Evolutionary conservation across 1,140 invertebrate species (phyloP), one percentile per base, ranked within the genome.

Genomic region (Drosophila nikananu): DNA sequence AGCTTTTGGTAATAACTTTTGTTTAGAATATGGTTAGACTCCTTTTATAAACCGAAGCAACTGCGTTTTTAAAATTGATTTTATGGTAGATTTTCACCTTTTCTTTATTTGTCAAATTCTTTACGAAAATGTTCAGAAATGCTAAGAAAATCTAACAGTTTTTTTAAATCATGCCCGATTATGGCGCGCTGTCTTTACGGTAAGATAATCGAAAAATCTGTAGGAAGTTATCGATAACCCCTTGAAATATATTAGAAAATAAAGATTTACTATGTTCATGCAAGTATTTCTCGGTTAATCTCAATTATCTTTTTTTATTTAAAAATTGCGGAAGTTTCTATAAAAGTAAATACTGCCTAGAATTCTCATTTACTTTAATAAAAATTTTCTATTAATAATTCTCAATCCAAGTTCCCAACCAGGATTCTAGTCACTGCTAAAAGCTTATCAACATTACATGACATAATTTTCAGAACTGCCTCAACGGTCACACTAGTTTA

Each of bases 151-250:
- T 39, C 65, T 0, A 37, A 23, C 21, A 35, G 27, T 63, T 30
- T 12, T n/a, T 12, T 48, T 0, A 55, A 71, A 55, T 68, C 67
- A 12, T 39, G 15, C 37, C 32, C 48, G 15, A 71, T 39, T 57
- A 17, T 68, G 48, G 64, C 63, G 67, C 49, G 67, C 19, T 12
- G 17, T 9, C 30, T 46, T 23, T 19, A 32, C 15, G 67, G 67
- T 71, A 71, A 19, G 44, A 12, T 6, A 55, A 23, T 27, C 21
- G 17, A 62, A 44, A 2, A 23, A 21, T n/a, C 21, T 1, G 25
- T 37, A 17, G 5, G 0, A 17, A 30, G 13, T 19, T 23, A 63
- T 39, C 61, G 23, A 27, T 21, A 55, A 17, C 0, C 32, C 27
- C 6, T 23, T 23, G 25, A 27, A 27, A 27, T 7, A 8, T 27